phyloP scores from a whole-genome alignment of 2,113 vertebrate species.

The Dromiciops gliroides region DNA sequence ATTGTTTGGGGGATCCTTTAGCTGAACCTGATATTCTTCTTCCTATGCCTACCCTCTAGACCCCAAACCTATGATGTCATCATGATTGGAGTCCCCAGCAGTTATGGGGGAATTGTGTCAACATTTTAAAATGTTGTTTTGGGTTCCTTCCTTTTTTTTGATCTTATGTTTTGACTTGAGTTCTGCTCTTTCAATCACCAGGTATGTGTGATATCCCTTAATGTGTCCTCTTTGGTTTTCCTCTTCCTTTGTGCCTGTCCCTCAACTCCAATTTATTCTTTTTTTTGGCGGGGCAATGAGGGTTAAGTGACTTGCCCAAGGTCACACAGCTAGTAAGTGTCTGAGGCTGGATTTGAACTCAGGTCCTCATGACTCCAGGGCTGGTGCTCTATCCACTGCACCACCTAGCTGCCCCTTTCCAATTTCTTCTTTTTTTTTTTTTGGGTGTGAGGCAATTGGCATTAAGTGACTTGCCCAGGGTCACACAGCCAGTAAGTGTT shows the following conservation, averaged over 20 bases:
- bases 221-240: slow-evolving; percentile 9
- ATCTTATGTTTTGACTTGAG: slow-evolving; percentile 45
- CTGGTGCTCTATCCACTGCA: too few species aligned
- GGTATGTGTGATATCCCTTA: neutral
- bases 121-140: slow-evolving; percentile 37
- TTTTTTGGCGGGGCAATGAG: too few species aligned
- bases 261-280: slow-evolving; percentile 23
- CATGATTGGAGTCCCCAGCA: neutral
- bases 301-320: too few species aligned
- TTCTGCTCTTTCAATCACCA: slow-evolving; percentile 24
- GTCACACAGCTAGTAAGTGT: too few species aligned
- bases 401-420: too few species aligned
- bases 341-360: too few species aligned
- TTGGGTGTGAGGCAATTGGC: too few species aligned
- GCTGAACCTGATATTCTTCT: neutral
- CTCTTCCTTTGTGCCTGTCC: slow-evolving; percentile 8
- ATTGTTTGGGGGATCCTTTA: neutral
- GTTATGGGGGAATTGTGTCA: neutral
- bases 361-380: too few species aligned
- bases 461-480: too few species aligned
- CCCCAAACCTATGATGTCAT: neutral
- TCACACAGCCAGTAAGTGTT: too few species aligned
- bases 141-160: neutral
- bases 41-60: neutral
- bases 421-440: too few species aligned